Conservation (phyloP, 2,888 invertebrate genomes). For the Pedicia rivosa region DNA sequence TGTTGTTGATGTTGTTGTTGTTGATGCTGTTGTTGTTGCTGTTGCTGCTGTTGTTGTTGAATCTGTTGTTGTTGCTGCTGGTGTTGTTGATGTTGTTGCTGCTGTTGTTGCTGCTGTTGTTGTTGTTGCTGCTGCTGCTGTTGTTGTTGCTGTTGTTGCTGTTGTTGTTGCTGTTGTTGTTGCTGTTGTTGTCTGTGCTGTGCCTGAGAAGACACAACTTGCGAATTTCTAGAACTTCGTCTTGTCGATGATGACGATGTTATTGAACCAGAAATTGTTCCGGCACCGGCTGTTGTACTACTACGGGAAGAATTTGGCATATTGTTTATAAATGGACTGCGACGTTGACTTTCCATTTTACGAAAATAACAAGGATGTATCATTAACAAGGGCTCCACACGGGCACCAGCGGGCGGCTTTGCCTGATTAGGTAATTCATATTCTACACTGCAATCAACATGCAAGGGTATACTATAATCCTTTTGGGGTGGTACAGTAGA, state of each 20-base stretch:
- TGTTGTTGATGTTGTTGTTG: constrained; percentile 22
- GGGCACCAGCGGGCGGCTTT: constrained; percentile 68
- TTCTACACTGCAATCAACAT: constrained; percentile 83
- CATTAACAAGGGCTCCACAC: constrained; percentile 73
- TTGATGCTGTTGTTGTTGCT: constrained; percentile 20
- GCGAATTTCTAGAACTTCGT: constrained; percentile 15
- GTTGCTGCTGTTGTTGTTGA: constrained; percentile 15
- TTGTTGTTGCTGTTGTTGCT: constrained; percentile 16
- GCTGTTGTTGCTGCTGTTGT: constrained; percentile 15
- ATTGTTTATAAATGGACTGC: constrained; percentile 72
- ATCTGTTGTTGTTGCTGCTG: constrained; percentile 16
- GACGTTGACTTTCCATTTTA: constrained; percentile 67
- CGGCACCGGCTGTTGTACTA: constrained; percentile 24
- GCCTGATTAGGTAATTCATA: constrained; percentile 82
- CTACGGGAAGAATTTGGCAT: constrained; percentile 44
- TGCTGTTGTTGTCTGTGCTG: constrained; percentile 17
- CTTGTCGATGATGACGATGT: constrained; percentile 14
- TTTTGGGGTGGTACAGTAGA: constrained; percentile 36
- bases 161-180: constrained; percentile 15
- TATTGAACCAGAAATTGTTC: constrained; percentile 16
- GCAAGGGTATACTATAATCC: constrained; percentile 72
- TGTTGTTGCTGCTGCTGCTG: constrained; percentile 15
- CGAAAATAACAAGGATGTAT: constrained; percentile 82
- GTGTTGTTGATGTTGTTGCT: constrained; percentile 21
- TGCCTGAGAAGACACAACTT: constrained; percentile 12